These are phyloP conservation scores for Mus spretus DNA, from an alignment of 2,797 vertebrate genomes.

Conservation along the genomic window DNA sequence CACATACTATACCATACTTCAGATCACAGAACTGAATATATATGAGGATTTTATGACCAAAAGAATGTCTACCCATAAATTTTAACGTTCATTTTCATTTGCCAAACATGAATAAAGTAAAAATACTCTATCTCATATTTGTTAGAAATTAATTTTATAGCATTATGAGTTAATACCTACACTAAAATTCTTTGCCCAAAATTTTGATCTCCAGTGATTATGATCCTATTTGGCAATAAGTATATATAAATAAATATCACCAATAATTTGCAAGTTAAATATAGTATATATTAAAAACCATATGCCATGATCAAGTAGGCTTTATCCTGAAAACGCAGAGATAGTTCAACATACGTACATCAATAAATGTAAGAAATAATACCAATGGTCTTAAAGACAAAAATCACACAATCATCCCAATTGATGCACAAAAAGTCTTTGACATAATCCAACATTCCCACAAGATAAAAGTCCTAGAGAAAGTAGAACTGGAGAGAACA, in stretches of 20 bases:
- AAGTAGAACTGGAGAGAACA: not conserved
- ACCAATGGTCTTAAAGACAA: not conserved
- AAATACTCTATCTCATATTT: not conserved
- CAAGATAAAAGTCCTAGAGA: not conserved
- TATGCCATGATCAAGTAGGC: not conserved
- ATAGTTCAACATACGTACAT: not conserved
- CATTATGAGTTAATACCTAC: not conserved
- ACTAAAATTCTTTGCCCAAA: not conserved
- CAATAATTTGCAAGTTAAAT: not conserved
- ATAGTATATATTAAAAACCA: not conserved
- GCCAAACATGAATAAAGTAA: not conserved
- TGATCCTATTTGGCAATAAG: not conserved
- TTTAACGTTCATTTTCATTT: conserved; percentile 14
- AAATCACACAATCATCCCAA: not conserved
- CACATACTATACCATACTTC: not conserved
- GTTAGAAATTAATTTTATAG: conserved; percentile 45
- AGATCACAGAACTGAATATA: not conserved
- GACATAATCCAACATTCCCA: too few species aligned
- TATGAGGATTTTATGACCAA: not conserved
- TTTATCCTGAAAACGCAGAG: not conserved
- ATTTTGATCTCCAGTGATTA: not conserved
- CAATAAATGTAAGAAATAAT: not conserved
- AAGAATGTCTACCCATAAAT: not conserved
- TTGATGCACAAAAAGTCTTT: not conserved
- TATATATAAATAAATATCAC: not conserved